Evolutionary conservation across 2,113 vertebrate species (phyloP), one percentile per base, ranked within the genome.

Genomic region (Erythrocercus mccallii): DNA sequence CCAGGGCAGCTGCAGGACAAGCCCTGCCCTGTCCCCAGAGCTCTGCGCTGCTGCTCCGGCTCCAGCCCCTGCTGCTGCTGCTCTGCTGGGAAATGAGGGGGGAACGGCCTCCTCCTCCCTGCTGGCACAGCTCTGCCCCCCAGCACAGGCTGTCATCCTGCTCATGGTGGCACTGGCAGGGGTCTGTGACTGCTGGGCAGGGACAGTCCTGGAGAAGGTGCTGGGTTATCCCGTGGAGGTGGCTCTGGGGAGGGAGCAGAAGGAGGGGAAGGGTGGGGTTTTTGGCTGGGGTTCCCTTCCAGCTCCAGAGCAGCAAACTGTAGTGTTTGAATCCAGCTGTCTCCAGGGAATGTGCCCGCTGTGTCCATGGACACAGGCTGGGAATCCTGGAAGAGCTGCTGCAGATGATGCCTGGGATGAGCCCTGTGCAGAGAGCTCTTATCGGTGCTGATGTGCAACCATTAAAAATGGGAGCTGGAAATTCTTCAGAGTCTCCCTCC

Each of bases 31-130:
- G 53, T 48, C 30, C 51, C 51, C 44, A 42, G 1, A 51, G 9
- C 23, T 25, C 30, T 10, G 40, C 15, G 45, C 25, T 73, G 40
- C 40, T 61, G 66, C 44, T 54, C 54, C 18, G 53, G 22, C 40
- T 54, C n/a, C 42, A 50, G 38, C 20, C 28, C 48, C 37, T 77
- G 65, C 69, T 45, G 50, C 69, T 45, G 50, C 19, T 68, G 3
- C 40, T 19, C 20, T 6, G 20, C 13, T 37, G 11, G 44, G 53
- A 53, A 57, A 33, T 0, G 0, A 72, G 31, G 11, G 7, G 16
- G 13, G 15, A 38, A 13, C 28, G 57, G 27, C 5, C 38, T 44
- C 21, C 3, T 40, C n/a, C 10, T 15, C 28, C 6, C 22, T 20
- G 12, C 31, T 48, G 82, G 38, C 35, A 45, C 31, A 68, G 64